These are phyloP conservation scores for Poecilus cupreus DNA, from an alignment of 2,888 invertebrate genomes.

Conservation along the genomic window DNA sequence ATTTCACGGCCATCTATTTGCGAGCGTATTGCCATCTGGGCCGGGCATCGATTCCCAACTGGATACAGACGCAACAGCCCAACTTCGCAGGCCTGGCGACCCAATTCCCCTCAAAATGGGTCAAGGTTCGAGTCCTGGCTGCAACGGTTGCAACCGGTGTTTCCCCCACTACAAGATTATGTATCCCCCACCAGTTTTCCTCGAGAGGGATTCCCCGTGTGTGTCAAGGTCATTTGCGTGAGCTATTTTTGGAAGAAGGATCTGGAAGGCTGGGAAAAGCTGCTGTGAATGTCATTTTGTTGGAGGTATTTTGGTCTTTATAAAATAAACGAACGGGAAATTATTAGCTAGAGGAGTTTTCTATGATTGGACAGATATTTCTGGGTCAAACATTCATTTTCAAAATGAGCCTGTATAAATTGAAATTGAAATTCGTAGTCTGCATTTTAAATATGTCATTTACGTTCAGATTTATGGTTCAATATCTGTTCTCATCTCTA, in stretches of 20 bases:
- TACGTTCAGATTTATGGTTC: too few relatives aligned
- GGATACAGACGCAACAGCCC: background rate
- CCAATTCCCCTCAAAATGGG: background rate
- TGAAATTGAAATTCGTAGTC: too few relatives aligned
- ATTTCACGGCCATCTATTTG: background rate
- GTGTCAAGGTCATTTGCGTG: background rate
- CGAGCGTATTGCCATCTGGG: background rate
- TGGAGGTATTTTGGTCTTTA: background rate
- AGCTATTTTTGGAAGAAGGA: background rate
- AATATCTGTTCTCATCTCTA: too few relatives aligned
- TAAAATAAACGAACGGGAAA: background rate
- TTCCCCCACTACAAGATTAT: background rate
- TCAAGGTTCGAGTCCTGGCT: constrained; percentile 12
- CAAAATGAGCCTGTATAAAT: too few relatives aligned
- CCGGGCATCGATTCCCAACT: background rate
- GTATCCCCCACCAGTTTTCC: background rate
- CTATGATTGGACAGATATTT: too few relatives aligned
- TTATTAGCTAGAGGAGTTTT: too few relatives aligned
- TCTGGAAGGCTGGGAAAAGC: background rate
- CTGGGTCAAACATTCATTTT: too few relatives aligned
- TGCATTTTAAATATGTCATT: too few relatives aligned
- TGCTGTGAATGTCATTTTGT: background rate
- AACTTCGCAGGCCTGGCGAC: background rate
- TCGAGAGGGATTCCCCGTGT: constrained; percentile 13
- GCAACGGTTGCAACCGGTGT: constrained; percentile 2